These are phyloP conservation scores for Oligia fasciuncula DNA, from an alignment of 2,888 invertebrate species.

Conservation along the genomic window DNA sequence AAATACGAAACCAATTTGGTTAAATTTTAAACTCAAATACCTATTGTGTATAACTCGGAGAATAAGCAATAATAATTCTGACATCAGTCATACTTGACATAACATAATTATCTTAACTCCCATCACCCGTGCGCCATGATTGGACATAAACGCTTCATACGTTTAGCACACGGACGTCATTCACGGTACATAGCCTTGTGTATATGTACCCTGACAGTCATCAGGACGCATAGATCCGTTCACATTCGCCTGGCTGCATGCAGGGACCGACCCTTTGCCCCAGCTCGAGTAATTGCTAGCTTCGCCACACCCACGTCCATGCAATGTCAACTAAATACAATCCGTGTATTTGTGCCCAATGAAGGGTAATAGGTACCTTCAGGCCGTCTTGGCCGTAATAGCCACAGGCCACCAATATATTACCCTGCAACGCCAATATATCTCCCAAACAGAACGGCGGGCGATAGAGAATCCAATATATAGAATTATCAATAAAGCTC, in stretches of 20 bases:
- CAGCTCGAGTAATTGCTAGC: slow-evolving; percentile 43
- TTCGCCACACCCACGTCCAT: slow-evolving; percentile 8
- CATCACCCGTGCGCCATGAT: not conserved
- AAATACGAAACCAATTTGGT: too few relatives aligned
- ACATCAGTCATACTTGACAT: not conserved
- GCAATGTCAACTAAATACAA: slow-evolving; percentile 45
- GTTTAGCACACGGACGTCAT: slow-evolving; percentile 14
- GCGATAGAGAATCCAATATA: slow-evolving; percentile 45
- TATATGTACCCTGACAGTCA: slow-evolving; percentile 26
- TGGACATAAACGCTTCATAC: slow-evolving; percentile 18
- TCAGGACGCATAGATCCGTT: slow-evolving; percentile 46
- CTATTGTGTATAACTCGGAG: not conserved
- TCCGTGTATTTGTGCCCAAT: slow-evolving; percentile 37
- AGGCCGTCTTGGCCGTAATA: slow-evolving; percentile 12
- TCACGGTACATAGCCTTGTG: slow-evolving; percentile 18
- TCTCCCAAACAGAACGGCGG: slow-evolving; percentile 30
- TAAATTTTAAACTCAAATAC: too few relatives aligned
- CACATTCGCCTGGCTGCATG: slow-evolving; percentile 22
- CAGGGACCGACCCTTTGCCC: slow-evolving; percentile 32
- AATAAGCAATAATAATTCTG: not conserved
- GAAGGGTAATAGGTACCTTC: slow-evolving; percentile 19
- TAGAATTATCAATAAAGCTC: slow-evolving; percentile 57
- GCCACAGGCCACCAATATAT: slow-evolving; percentile 34
- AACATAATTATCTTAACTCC: not conserved
- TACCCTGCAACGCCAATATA: slow-evolving; percentile 14